Evolutionary conservation across 1,140 invertebrate genomes (phyloP), one percentile per base, ranked within the genome.

Genomic region (Onthophagus taurus): DNA sequence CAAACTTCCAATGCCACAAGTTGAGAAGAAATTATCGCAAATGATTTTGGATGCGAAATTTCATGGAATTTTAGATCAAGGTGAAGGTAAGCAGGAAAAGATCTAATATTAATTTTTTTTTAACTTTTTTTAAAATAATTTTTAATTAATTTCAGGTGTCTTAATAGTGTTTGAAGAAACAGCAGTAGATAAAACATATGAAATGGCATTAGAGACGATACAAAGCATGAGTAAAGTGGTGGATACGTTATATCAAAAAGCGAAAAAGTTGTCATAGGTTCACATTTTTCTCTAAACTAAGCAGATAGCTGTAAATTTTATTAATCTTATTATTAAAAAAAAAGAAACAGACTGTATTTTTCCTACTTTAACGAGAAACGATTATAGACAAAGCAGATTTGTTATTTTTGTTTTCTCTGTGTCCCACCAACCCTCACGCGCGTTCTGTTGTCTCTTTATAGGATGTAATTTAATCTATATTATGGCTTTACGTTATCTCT

Each of bases 1-100:
- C 69, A 83, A 91, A 59, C 71, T 97, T 31, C 81, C 86, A 7
- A 80, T 89, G 68, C 75, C 85, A 36, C 81, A 85, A 71, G 94
- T 99, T 31, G 97, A 99, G 65, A 95, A 96, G 68, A 99, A 99
- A 70, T 68, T 99, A 12, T 97, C 95, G 17, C 96, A 99, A 68
- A 99, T 99, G 97, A 99, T 99, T 63, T 71, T 99, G 58, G 97
- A 99, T 67, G 93, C 95, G 53, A 99, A 99, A 67, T 81, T 99
- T 50, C 78, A 83, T 71, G 93, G 95, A 13, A 97, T 97, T 53
- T 72, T 99, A 34, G 95, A 99, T 73, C 97, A 99, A 72, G 95
- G 93, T 37, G 89, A 92, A 68, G 95, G 87, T 48, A 52, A 52
- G 29, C 37, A n/a, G n/a, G n/a, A n/a, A n/a, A n/a, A n/a, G n/a